Conservation (phyloP, 2,797 vertebrate species). For the Anguilla obscura region DNA sequence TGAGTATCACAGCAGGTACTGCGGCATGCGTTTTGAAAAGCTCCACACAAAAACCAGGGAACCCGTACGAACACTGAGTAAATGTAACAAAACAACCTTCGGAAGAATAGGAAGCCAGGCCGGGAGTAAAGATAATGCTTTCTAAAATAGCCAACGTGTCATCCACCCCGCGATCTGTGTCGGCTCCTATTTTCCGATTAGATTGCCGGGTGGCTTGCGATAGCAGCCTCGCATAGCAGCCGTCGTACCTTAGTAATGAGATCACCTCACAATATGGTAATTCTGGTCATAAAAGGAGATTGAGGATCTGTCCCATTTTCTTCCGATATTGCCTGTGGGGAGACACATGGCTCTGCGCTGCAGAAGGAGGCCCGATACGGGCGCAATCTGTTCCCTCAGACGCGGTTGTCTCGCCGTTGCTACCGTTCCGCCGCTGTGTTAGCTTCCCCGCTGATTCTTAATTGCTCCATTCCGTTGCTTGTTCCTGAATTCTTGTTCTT, state of each 20-base stretch:
- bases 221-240: background rate
- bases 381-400: constrained; percentile 22
- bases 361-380: background rate
- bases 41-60: background rate
- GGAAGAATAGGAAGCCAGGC: background rate
- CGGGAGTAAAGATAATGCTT: background rate
- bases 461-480: constrained; percentile 10
- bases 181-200: background rate
- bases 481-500: background rate
- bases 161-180: background rate
- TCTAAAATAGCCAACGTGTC: background rate
- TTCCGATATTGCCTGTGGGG: constrained; percentile 19
- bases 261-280: background rate
- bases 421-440: background rate
- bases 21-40: background rate
- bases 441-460: constrained; percentile 25
- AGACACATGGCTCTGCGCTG: background rate
- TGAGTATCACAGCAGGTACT: background rate
- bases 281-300: background rate
- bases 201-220: background rate
- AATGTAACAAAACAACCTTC: background rate
- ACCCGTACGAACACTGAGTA: background rate
- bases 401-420: background rate
- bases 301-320: constrained; percentile 1
- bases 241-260: background rate